Evolutionary conservation across 2,797 vertebrate species (phyloP).

Genomic region (Brachyrhaphis roseni): DNA sequence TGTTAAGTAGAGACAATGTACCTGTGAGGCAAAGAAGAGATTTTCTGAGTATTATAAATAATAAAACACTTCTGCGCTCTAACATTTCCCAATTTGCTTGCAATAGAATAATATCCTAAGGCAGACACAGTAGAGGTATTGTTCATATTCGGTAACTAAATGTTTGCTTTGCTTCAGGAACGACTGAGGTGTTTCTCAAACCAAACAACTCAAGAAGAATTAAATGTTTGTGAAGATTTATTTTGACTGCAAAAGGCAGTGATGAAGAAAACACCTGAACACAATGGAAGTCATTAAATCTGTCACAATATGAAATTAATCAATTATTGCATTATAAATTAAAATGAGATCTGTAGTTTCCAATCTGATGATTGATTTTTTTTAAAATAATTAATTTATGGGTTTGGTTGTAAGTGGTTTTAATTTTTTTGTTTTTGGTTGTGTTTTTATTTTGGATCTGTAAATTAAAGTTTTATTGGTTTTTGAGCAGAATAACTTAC

Average conservation of each 20-base stretch:
- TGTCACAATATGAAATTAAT: too few species aligned
- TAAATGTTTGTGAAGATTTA: neutral
- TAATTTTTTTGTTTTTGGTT: too few species aligned
- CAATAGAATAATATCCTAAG: conserved; percentile 6
- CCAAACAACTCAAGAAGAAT: neutral
- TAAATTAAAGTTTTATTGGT: too few species aligned
- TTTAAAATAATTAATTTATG: too few species aligned
- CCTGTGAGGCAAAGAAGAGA: neutral
- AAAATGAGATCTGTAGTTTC: too few species aligned
- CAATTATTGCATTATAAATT: too few species aligned
- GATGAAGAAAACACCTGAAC: neutral
- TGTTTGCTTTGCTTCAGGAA: conserved; percentile 4
- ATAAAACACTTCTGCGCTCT: neutral
- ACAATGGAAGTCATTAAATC: too few species aligned
- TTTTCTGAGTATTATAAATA: neutral
- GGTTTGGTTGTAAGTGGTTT: too few species aligned
- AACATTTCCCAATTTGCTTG: neutral
- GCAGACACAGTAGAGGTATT: neutral
- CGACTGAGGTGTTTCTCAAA: neutral
- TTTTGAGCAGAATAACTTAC: too few species aligned
- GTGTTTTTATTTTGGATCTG: too few species aligned
- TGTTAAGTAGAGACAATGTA: neutral
- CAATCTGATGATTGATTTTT: too few species aligned
- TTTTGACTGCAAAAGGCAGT: neutral
- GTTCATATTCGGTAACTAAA: neutral